Base-by-base conservation (phyloP, 2,888 invertebrate species). In the Himalopsyche kuldschensis region DNA sequence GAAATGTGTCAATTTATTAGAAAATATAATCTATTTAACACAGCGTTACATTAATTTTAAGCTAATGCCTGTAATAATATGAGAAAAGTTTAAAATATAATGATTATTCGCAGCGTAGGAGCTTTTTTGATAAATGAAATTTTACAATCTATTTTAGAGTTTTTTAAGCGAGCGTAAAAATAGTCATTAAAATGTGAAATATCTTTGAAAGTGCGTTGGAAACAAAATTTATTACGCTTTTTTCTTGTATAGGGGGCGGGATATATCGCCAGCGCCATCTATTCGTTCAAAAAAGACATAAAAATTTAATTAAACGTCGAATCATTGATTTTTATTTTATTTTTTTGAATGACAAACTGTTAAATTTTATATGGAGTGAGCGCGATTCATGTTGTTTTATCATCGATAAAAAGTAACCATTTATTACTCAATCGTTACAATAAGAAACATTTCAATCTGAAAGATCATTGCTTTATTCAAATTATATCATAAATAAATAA, bases 281-380 rank as follows among this genome's bases (percentile, higher is more conserved):
- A 75, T 24, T 75, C 79, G 35, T 27, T 82, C 82, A 78, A 79
- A 79, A 30, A 63, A 78, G 79, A 46, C 79, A 48, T 82, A 69
- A 82, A 82, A 82, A 75, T 82, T 82, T 82, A 82, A 82, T 82
- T 82, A 82, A 82, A 82, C 78, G 79, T 75, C 82, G 75, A 82
- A 82, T 75, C 78, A 81, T 81, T 77, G 81, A 81, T 81, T 81
- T 77, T 47, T 55, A 55, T 55, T 55, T 55, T 41, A 41, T 41
- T 41, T 41, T 41, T 55, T 55, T 15, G 20, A 55, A 55, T 55
- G 55, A 55, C 20, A 55, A n/a, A 55, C 20, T 20, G 20, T 55
- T 11, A 55, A 55, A 55, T 55, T 55, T 55, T 20, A 20, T 55
- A 55, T 55, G 24, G 55, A 55, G 6, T 55, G 55, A 55, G 24